These are phyloP conservation scores for Atherinomorus stipes DNA, from an alignment of 2,113 vertebrate genomes.

Conservation along the genomic window DNA sequence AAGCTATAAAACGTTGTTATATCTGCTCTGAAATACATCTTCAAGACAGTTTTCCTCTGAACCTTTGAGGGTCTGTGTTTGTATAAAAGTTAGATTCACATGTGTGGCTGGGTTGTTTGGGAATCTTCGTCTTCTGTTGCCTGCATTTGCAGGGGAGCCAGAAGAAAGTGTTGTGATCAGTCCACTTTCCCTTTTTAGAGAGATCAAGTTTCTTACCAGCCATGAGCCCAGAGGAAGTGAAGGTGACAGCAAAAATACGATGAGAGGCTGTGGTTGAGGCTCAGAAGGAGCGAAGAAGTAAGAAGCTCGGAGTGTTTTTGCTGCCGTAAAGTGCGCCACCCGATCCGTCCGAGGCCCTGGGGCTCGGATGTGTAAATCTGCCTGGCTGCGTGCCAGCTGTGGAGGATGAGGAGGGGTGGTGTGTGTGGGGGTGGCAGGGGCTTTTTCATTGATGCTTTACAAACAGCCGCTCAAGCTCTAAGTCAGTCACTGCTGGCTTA, in stretches of 20 bases:
- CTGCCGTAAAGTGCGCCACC: constrained; percentile 74
- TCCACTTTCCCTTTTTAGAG: constrained; percentile 16
- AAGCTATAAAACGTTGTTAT: neutral
- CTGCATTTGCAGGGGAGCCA: neutral
- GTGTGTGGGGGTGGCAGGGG: constrained; percentile 4
- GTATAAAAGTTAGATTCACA: neutral
- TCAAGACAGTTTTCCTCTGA: neutral
- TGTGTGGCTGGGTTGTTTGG: neutral
- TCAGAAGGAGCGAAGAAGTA: constrained; percentile 35
- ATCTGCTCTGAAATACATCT: neutral
- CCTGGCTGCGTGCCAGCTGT: constrained; percentile 76
- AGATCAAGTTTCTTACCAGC: constrained; percentile 20
- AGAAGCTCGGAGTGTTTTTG: constrained; percentile 60
- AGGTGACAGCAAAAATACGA: constrained; percentile 51
- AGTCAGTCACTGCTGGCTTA: constrained; percentile 12
- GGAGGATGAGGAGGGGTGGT: constrained; percentile 29
- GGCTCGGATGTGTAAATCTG: constrained; percentile 84
- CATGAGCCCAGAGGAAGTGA: constrained; percentile 29
- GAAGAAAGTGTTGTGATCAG: neutral
- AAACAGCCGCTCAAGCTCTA: constrained; percentile 46
- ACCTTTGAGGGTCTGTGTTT: neutral
- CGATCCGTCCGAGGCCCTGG: constrained; percentile 69
- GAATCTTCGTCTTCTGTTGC: neutral
- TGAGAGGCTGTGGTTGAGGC: constrained; percentile 32
- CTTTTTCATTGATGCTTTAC: constrained; percentile 61